Evolutionary conservation across 2,888 invertebrate species (phyloP).

Genomic region (Dynastes maya): DNA sequence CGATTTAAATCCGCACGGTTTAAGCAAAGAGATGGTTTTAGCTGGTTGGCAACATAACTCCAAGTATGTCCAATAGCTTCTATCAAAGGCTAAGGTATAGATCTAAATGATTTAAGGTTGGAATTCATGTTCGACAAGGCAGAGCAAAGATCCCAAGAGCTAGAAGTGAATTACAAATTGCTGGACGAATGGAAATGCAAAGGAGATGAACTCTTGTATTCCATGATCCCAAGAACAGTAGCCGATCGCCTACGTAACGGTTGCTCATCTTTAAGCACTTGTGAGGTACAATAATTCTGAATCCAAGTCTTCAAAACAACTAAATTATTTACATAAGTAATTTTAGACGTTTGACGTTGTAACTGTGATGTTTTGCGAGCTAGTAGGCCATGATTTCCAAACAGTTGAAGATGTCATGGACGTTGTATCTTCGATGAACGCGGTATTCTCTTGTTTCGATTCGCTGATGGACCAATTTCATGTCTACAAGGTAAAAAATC

Average conservation of each 20-base stretch:
- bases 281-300: conserved; percentile 75
- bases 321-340: neutral
- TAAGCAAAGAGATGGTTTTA: conserved; percentile 87
- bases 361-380: conserved; percentile 86
- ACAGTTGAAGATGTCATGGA: conserved; percentile 80
- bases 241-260: conserved; percentile 87
- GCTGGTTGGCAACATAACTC: conserved; percentile 90
- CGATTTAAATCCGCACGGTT: conserved; percentile 88
- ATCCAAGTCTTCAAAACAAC: neutral
- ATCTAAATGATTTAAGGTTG: conserved; percentile 70
- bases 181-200: conserved; percentile 89
- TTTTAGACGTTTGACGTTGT: conserved; percentile 83
- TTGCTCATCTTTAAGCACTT: conserved; percentile 83
- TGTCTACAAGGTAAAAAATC: conserved; percentile 84
- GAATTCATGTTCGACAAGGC: conserved; percentile 89
- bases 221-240: conserved; percentile 92
- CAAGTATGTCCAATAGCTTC: conserved; percentile 68
- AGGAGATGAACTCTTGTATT: conserved; percentile 89
- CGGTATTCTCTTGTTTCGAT: conserved; percentile 89
- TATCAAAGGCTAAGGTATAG: neutral
- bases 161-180: conserved; percentile 84
- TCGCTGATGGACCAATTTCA: conserved; percentile 86
- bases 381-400: conserved; percentile 76
- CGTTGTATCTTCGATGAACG: conserved; percentile 88
- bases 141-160: conserved; percentile 83